Evolutionary conservation across 2,888 invertebrate genomes (phyloP).

Genomic region (Campopleginae sp.): DNA sequence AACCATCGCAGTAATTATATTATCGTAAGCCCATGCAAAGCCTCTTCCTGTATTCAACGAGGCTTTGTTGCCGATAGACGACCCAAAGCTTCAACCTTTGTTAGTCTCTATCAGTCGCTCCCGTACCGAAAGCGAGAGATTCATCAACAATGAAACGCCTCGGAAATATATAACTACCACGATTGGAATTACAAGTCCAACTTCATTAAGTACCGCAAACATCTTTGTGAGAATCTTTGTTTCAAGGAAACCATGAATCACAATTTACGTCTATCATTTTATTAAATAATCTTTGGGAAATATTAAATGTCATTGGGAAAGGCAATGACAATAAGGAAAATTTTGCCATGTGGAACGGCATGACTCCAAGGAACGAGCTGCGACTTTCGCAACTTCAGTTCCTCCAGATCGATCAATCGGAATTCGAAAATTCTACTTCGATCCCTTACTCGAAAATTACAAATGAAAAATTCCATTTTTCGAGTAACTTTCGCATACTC

Average conservation of each 20-base stretch:
- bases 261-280: not conserved
- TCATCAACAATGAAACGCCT: not conserved
- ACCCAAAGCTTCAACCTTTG: conserved; percentile 6
- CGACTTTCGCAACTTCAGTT: too few relatives aligned
- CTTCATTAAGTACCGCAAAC: not conserved
- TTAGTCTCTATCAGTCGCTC: not conserved
- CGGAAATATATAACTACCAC: not conserved
- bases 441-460: too few relatives aligned
- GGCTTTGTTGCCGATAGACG: conserved; percentile 30
- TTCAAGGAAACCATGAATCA: not conserved
- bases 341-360: too few relatives aligned
- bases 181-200: not conserved
- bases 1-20: conserved; percentile 75
- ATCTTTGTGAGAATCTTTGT: not conserved
- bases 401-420: too few relatives aligned
- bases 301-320: too few relatives aligned
- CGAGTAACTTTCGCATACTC: too few relatives aligned
- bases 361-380: too few relatives aligned
- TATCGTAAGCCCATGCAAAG: conserved; percentile 75
- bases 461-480: too few relatives aligned
- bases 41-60: conserved; percentile 61
- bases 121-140: not conserved
- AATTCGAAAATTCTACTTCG: too few relatives aligned
- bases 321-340: too few relatives aligned
- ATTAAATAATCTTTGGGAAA: not conserved